A percentile compares a stretch with the other conserved stretches of the same genome.
Evolutionary conservation across 1,140 invertebrate species (phyloP).

Genomic region (Acromyrmex echinatior): DNA sequence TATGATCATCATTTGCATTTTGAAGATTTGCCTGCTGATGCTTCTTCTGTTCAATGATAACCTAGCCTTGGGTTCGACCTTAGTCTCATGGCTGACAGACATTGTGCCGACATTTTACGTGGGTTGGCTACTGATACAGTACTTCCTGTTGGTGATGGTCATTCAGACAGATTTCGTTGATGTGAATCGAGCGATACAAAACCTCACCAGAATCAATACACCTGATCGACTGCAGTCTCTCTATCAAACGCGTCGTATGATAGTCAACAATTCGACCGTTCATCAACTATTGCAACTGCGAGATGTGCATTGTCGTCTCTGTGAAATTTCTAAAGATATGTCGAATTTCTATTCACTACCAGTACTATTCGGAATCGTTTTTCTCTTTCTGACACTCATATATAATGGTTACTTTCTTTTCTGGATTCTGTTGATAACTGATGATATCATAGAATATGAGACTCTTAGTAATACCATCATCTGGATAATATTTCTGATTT

Average conservation of each 20-base stretch:
- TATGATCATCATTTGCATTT: neutral
- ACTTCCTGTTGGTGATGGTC: conserved; percentile 40
- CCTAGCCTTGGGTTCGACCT: no score
- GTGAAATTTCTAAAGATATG: conserved; percentile 49
- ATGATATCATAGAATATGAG: neutral
- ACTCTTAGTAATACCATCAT: conserved; percentile 41
- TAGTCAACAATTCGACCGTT: conserved; percentile 37
- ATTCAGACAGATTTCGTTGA: conserved; percentile 3
- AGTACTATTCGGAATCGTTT: conserved; percentile 41
- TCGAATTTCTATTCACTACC: conserved; percentile 68
- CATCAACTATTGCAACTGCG: conserved; percentile 35
- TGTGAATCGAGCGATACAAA: conserved; percentile 42
- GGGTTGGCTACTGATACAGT: conserved; percentile 54
- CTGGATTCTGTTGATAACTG: conserved; percentile 30
- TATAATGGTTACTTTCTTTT: conserved; percentile 72
- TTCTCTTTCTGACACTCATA: conserved; percentile 63
- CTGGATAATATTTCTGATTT: conserved; percentile 59
- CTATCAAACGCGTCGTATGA: conserved; percentile 16
- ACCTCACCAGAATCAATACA: neutral
- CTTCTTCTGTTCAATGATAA: neutral
- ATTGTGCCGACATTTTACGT: neutral
- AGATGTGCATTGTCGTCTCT: conserved; percentile 48
- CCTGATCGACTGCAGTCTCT: neutral
- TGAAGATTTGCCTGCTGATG: neutral
- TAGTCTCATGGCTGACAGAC: neutral